These are phyloP conservation scores for Cephus nigrinus DNA, from an alignment of 2,888 invertebrate species.

Conservation along the genomic window DNA sequence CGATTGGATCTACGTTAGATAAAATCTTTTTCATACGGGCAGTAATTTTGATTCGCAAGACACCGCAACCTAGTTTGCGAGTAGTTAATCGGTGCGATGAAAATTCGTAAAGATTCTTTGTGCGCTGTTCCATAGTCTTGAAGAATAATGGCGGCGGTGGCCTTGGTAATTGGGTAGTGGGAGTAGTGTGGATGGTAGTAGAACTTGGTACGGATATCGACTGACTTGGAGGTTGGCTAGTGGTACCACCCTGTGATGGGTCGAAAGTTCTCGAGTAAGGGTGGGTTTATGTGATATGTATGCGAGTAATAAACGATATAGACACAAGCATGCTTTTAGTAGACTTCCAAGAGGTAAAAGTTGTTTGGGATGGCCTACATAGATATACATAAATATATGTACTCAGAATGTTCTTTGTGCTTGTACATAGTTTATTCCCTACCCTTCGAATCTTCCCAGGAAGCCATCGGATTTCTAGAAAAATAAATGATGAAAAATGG, in stretches of 20 bases:
- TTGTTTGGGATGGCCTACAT: not conserved
- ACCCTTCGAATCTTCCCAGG: not conserved
- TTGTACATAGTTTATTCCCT: not conserved
- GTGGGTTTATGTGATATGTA: conserved; percentile 21
- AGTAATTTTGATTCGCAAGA: not conserved
- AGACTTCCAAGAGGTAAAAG: not conserved
- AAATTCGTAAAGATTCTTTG: not conserved
- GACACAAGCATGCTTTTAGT: not conserved
- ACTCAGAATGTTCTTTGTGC: not conserved
- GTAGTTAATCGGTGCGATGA: not conserved
- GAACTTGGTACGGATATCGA: conserved; percentile 38
- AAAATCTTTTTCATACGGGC: too few species aligned
- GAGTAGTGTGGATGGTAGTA: not conserved
- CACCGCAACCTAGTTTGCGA: not conserved
- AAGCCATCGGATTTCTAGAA: not conserved
- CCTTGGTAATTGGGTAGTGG: not conserved
- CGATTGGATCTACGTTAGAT: too few species aligned
- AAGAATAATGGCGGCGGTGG: not conserved
- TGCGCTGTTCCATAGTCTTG: not conserved
- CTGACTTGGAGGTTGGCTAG: conserved; percentile 32
- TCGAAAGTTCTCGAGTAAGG: conserved; percentile 31
- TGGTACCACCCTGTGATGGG: conserved; percentile 53
- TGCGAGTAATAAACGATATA: conserved; percentile 1
- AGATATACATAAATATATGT: not conserved
- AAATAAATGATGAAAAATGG: not conserved